A percentile compares a stretch with the other conserved stretches of the same genome.
Evolutionary conservation across 2,113 vertebrate genomes (phyloP).

Genomic region (Phoenicopterus ruber): DNA sequence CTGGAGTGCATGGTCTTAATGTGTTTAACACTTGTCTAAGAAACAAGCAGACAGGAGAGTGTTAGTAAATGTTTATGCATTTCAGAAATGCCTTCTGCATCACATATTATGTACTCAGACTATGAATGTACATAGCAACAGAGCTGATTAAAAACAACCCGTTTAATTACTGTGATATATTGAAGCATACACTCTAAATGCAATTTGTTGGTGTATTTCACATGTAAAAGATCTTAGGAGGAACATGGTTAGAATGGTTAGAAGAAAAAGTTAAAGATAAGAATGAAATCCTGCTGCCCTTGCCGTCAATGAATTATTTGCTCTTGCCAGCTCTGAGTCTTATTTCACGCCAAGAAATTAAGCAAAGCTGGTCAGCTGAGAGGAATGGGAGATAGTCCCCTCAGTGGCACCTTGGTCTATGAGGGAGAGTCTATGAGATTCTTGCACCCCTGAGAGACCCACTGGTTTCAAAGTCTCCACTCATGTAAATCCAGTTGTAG

Average conservation of each 20-base stretch:
- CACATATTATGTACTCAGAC: conserved; percentile 26
- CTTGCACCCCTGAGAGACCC: background rate
- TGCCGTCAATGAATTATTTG: background rate
- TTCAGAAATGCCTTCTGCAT: conserved; percentile 68
- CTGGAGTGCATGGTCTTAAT: background rate
- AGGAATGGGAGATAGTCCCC: background rate
- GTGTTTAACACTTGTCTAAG: conserved; percentile 31
- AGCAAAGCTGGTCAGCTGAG: background rate
- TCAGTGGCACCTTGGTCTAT: background rate
- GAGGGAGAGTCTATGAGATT: background rate
- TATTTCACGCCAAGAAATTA: background rate
- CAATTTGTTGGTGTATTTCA: background rate
- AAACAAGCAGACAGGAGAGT: conserved; percentile 46
- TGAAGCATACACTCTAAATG: background rate
- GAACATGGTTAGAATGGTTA: background rate
- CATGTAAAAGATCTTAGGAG: background rate
- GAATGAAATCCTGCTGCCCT: background rate
- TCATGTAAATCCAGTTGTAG: background rate
- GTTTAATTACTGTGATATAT: background rate
- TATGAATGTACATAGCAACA: conserved; percentile 40
- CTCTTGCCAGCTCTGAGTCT: background rate
- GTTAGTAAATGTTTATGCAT: conserved; percentile 68
- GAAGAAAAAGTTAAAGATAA: background rate
- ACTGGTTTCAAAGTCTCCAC: background rate
- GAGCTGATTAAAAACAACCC: conserved; percentile 22